phyloP scores from a whole-genome alignment of 2,888 invertebrate genomes.

The Drosophila helvetica region DNA sequence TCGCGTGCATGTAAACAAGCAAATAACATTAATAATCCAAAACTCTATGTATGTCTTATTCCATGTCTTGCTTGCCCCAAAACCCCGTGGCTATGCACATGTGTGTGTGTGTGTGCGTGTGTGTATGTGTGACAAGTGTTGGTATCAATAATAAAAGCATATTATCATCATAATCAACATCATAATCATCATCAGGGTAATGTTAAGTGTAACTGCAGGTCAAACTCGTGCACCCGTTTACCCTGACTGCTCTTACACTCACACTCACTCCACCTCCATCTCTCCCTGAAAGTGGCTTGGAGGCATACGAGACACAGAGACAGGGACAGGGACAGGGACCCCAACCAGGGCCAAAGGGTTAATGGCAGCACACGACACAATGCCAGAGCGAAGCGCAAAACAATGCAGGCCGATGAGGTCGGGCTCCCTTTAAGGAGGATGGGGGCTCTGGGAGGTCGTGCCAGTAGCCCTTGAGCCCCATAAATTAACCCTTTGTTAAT shows the following conservation, averaged over 20 bases:
- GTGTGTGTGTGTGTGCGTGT: constrained; percentile 17
- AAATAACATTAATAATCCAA: constrained; percentile 68
- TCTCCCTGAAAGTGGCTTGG: neutral
- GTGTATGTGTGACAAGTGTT: constrained; percentile 54
- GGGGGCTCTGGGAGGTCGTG: constrained; percentile 21
- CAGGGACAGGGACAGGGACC: constrained; percentile 7
- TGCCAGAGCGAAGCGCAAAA: constrained; percentile 36
- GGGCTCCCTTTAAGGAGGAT: constrained; percentile 13
- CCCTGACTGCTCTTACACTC: neutral
- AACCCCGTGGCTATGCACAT: constrained; percentile 1
- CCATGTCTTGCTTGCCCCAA: neutral
- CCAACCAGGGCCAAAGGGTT: constrained; percentile 49
- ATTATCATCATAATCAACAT: constrained; percentile 46
- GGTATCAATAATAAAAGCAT: constrained; percentile 66
- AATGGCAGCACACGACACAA: constrained; percentile 54
- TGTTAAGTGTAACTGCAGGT: constrained; percentile 77
- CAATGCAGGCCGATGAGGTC: constrained; percentile 52
- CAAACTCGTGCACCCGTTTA: constrained; percentile 51
- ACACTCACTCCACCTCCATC: neutral
- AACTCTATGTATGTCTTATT: constrained; percentile 9
- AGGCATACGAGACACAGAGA: neutral
- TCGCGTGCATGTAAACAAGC: constrained; percentile 68
- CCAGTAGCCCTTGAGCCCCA: constrained; percentile 76
- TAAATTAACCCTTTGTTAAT: constrained; percentile 84
- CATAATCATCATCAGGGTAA: constrained; percentile 25